These are phyloP conservation scores for Crenuchus spilurus DNA, from an alignment of 2,797 vertebrate genomes.

Conservation along the genomic window DNA sequence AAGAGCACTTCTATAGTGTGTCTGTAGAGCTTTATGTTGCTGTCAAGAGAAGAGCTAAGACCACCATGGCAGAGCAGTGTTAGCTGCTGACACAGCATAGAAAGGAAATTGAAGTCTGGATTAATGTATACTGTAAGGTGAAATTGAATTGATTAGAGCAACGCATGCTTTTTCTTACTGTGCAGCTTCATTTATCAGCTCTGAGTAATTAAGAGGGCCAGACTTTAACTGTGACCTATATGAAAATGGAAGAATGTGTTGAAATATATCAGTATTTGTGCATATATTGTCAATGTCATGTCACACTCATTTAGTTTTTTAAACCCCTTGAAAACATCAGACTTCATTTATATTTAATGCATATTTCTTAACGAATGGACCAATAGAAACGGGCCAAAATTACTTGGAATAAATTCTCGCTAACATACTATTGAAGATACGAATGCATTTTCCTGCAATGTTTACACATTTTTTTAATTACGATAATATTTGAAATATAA, in stretches of 20 bases:
- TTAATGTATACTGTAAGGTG: neutral
- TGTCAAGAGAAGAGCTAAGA: neutral
- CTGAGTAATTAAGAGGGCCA: no score
- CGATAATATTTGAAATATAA: no score
- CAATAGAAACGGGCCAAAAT: neutral
- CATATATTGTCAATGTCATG: neutral
- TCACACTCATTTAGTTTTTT: neutral
- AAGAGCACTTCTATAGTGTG: neutral
- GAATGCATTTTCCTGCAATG: no score
- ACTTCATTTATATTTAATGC: neutral
- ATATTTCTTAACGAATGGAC: neutral
- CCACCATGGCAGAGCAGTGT: neutral
- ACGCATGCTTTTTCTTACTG: neutral
- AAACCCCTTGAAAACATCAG: neutral
- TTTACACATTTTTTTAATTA: no score
- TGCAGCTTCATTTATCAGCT: neutral
- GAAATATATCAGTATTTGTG: neutral
- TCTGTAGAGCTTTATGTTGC: slow-evolving; percentile 2
- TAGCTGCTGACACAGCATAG: neutral
- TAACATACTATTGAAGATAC: no score
- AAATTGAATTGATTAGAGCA: neutral
- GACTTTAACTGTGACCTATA: neutral
- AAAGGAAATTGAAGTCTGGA: neutral
- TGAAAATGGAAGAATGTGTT: neutral
- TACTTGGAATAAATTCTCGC: slow-evolving; percentile 11